Base-by-base conservation (phyloP, 30 jellyfish, hydroid and myxozoan species). In the Aurelia sp. region DNA sequence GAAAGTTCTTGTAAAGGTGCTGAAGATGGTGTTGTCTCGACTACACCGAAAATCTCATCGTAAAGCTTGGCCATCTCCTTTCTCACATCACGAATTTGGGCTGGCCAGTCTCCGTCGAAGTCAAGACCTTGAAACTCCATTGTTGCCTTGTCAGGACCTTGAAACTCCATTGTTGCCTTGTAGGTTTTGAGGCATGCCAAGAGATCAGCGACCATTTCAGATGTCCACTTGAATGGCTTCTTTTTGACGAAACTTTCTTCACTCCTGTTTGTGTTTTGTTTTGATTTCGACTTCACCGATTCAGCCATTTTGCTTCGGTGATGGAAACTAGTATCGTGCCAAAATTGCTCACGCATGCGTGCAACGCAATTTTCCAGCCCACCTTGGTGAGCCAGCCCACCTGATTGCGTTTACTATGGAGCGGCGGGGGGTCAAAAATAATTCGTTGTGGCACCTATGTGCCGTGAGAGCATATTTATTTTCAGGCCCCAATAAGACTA, bases 221-320 rank as follows among this genome's bases (percentile, higher is more conserved):
- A 21, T 53, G 79, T 55, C 86, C 86, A 75, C 86, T 75, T 52
- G 44, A 52, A 75, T 31, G 30, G 80, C 44, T 75, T 51, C 65
- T 19, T 33, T 22, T 71, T 44, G 67, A 37, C 16, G 82, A 18
- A 23, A 13, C 12, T 44, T 18, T 0, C 69, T 71, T 71, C 23
- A 9, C 20, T 33, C 50, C 16, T n/a, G 10, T 30, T 37, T 10
- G n/a, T 50, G 68, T 40, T 44, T 13, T 37, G 16, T n/a, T 19
- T 40, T 71, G 31, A n/a, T 18, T 19, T 71, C 0, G 82, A 71
- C 3, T 22, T 71, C 66, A 2, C 18, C 18, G 19, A 57, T 57
- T 16, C 68, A n/a, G 82, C 82, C 68, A 71, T 71, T 71, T 71
- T 16, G 61, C 13, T 44, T 18, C 44, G 21, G 82, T 13, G 82